Conservation (phyloP, 2,113 vertebrate genomes). For the Peromyscus maniculatus region DNA sequence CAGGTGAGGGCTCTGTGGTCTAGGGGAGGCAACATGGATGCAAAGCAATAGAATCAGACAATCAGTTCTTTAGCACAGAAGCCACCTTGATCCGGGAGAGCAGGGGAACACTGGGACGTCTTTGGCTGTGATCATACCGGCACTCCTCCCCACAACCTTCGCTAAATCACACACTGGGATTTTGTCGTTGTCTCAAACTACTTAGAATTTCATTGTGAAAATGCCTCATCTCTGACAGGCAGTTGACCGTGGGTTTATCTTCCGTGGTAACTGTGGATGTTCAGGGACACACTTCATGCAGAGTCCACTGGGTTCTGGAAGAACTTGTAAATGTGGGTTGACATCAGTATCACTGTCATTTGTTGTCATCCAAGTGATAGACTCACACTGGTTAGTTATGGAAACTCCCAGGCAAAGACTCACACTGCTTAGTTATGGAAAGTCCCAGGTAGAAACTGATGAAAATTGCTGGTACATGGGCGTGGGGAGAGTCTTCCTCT, state of each 20-base stretch:
- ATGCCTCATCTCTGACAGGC: accelerated
- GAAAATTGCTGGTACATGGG: neutral
- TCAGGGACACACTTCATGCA: accelerated
- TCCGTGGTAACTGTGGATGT: accelerated
- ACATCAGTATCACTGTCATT: accelerated
- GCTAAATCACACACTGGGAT: accelerated
- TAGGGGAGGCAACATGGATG: neutral
- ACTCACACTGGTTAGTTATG: neutral
- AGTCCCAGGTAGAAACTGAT: neutral
- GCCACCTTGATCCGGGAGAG: neutral
- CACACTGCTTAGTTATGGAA: neutral
- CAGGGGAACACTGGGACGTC: accelerated
- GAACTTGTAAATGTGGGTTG: neutral
- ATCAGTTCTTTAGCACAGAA: neutral
- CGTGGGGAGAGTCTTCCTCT: neutral
- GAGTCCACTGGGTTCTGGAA: accelerated
- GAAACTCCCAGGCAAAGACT: neutral
- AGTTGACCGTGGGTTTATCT: accelerated
- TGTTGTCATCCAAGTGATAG: accelerated
- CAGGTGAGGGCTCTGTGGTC: neutral
- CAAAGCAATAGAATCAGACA: neutral
- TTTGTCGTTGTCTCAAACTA: neutral
- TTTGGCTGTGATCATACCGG: accelerated
- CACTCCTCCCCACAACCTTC: accelerated
- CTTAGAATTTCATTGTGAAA: neutral